These are phyloP conservation scores for Hoplostethus mediterraneus DNA, from an alignment of 2,797 vertebrate species.

Conservation along the genomic window DNA sequence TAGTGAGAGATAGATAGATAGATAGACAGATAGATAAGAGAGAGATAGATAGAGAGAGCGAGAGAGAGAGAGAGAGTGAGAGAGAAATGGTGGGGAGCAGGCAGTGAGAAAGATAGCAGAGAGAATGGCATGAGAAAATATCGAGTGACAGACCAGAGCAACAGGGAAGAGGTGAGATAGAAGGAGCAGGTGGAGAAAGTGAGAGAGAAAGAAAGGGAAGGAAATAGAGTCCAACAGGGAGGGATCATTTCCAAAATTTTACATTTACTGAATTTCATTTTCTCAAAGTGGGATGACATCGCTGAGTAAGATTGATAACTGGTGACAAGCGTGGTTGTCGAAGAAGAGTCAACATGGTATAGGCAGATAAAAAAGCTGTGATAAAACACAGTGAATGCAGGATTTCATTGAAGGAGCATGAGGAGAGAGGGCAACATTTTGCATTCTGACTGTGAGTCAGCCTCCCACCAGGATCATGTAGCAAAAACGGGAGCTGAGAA, in stretches of 20 bases:
- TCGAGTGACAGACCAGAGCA: conserved; percentile 60
- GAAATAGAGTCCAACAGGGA: conserved; percentile 57
- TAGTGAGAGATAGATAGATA: conserved; percentile 25
- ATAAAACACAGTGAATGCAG: not conserved
- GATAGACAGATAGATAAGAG: not conserved
- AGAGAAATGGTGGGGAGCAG: conserved; percentile 39
- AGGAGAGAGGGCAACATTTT: conserved; percentile 5
- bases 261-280: no score
- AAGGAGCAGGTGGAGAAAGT: conserved; percentile 54
- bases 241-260: conserved; percentile 64
- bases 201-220: conserved; percentile 28
- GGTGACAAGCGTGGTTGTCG: not conserved
- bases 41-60: no score
- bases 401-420: not conserved
- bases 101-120: conserved; percentile 52
- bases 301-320: not conserved
- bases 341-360: not conserved
- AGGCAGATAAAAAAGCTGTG: not conserved
- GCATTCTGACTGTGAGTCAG: conserved; percentile 30
- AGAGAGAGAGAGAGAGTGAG: conserved; percentile 9
- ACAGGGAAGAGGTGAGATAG: conserved; percentile 56
- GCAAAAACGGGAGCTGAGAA: conserved; percentile 23
- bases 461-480: conserved; percentile 36
- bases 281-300: not conserved
- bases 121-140: conserved; percentile 69